Base-by-base conservation (phyloP, 2,113 vertebrate species). In the Stictonetta naevosa region DNA sequence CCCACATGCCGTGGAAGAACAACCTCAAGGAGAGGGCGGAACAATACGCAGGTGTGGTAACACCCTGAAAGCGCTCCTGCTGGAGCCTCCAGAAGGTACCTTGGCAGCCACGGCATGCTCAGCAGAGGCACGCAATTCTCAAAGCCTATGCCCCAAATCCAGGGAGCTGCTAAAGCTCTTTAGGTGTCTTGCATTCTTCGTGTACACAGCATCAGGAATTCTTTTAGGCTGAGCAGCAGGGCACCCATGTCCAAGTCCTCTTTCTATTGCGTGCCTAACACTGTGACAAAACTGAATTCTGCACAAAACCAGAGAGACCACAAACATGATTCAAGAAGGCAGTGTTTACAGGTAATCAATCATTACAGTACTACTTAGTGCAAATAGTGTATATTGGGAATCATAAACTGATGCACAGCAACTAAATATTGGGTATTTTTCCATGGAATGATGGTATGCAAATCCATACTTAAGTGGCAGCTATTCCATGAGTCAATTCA, bases 21-120 rank as follows among this genome's bases (percentile, higher is more conserved):
- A 90, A 94, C 80, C 86, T 95, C 76, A 20, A 93, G 80, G 76
- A 88, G 59, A 90, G n/a, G 36, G 73, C 38, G 60, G 72, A 92
- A 67, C 68, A 88, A 33, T 85, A 56, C 50, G 50, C 2, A 56
- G 76, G 72, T 83, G 91, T 33, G 64, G 80, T 29, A 63, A 68
- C 66, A 92, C 11, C 68, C 26, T 62, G 19, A 58, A 90, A 46
- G 34, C 18, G 33, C 90, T 83, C 44, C 55, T 67, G 31, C 53
- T 22, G 55, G 11, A 85, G 84, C 23, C 46, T 77, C 50, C 50
- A 48, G 55, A 91, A 50, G 4, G 4, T 15, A 68, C 2, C 48
- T 13, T 8, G 26, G 83, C 68, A 59, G 67, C 38, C 0, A 7
- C 0, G 0, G 23, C 9, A 8, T 6, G 60, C 4, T 36, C 23